phyloP scores from a whole-genome alignment of 2,888 invertebrate species.

The Mythimna vitellina region DNA sequence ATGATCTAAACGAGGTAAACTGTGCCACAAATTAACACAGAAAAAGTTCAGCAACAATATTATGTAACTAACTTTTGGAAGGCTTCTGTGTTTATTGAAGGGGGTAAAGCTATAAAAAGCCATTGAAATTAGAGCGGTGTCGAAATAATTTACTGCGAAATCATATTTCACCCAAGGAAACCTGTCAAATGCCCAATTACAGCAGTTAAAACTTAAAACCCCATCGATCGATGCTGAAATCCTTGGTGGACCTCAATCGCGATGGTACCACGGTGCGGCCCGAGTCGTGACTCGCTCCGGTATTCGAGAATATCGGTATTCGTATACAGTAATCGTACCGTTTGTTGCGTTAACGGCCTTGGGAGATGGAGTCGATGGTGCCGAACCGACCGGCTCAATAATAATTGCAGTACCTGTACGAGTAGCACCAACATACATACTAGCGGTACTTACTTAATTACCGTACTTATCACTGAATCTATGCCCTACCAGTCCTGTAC shows the following conservation, averaged over 20 bases:
- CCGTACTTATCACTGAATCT: slow-evolving; percentile 44
- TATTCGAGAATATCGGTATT: slow-evolving; percentile 72
- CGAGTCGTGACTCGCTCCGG: slow-evolving; percentile 81
- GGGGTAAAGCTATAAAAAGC: slow-evolving; percentile 33
- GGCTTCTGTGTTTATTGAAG: slow-evolving; percentile 31
- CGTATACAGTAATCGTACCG: slow-evolving; percentile 83
- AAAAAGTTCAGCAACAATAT: slow-evolving; percentile 34
- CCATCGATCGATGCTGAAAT: slow-evolving; percentile 69
- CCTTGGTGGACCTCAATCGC: slow-evolving; percentile 69
- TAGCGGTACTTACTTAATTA: slow-evolving; percentile 59
- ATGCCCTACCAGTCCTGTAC: slow-evolving; percentile 25
- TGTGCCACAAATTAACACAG: slow-evolving; percentile 29
- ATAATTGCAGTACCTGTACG: slow-evolving; percentile 68
- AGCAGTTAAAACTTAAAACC: slow-evolving; percentile 18
- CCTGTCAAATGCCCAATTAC: slow-evolving; percentile 19
- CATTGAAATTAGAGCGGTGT: slow-evolving; percentile 58
- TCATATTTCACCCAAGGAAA: slow-evolving; percentile 25
- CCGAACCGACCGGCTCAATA: slow-evolving; percentile 75
- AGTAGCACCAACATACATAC: slow-evolving; percentile 51
- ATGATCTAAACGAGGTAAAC: slow-evolving; percentile 13
- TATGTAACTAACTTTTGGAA: slow-evolving; percentile 38
- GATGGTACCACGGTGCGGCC: slow-evolving; percentile 71
- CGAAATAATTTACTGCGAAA: slow-evolving; percentile 48
- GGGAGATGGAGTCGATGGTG: slow-evolving; percentile 78
- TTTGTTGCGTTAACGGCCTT: slow-evolving; percentile 84